Base-by-base conservation (phyloP, 1,140 invertebrate genomes). In the Pachyrhynchus sulphureomaculatus region DNA sequence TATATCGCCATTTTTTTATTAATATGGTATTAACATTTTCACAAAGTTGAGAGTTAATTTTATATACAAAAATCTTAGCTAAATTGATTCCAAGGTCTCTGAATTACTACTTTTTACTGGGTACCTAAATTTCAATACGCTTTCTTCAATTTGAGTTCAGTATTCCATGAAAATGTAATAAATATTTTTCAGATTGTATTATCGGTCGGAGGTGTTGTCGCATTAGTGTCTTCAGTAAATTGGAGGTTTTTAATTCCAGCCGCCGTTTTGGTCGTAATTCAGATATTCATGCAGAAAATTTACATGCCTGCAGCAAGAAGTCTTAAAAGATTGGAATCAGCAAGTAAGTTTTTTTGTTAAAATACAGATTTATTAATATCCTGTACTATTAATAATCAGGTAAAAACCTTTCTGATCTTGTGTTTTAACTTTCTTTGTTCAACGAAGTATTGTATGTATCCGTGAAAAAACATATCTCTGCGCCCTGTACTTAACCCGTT, bases 261-360 rank as follows among this genome's bases (percentile, higher is more conserved):
- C 2, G 24, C 80, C 0, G 71, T 83, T 13, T 71, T 89, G 2
- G 73, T 76, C 4, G 55, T 80, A 2, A 39, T 85, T 9, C 82
- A 88, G 65, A 67, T 80, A 10, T 67, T 80, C 12, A 65, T 86
- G n/a, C 62, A 85, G 53, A 70, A 71, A 36, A 81, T 84, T 65
- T 89, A 87, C 71, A 71, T 88, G 10, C 71, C 72, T 8, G 84
- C 85, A 2, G 84, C 85, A 0, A 72, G 86, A 57, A 86, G 83
- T 71, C 69, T 88, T 9, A 87, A 87, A 70, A 73, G 86, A 64
- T 72, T 88, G 9, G 86, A 88, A 72, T 83, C 83, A 64, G 81
- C 81, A 58, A 79, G 85, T 86, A 75, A 79, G 77, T 65, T 42
- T 24, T 18, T 3, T 44, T 15, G 5, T n/a, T 4, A 8, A 10